Percentiles rank a stretch among this genome's conserved stretches.
These are phyloP conservation scores for Mastomys coucha DNA, from an alignment of 2,113 vertebrate species.

Conservation along the genomic window DNA sequence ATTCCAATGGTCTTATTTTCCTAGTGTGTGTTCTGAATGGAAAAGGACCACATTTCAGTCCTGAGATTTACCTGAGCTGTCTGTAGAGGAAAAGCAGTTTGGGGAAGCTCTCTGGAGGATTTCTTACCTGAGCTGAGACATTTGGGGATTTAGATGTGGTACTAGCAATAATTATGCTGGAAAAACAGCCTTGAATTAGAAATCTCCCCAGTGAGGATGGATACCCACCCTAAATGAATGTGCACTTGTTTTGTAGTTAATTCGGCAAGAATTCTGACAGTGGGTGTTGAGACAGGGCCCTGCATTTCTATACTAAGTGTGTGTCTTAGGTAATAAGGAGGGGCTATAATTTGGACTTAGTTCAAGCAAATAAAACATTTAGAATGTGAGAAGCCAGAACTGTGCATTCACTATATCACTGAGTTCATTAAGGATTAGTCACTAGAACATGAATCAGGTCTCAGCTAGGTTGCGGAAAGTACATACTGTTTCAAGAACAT, in stretches of 20 bases:
- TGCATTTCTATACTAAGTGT: neutral
- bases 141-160: neutral
- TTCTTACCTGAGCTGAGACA: neutral
- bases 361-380: conserved; percentile 15
- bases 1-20: conserved; percentile 22
- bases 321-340: conserved; percentile 22
- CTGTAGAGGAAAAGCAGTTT: neutral
- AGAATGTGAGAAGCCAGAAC: conserved; percentile 11
- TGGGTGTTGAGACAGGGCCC: neutral
- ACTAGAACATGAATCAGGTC: conserved; percentile 44
- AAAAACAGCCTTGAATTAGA: neutral
- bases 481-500: conserved; percentile 69
- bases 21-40: neutral
- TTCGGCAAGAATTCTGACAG: conserved; percentile 44
- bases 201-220: neutral
- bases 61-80: neutral
- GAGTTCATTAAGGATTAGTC: neutral
- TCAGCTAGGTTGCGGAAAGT: conserved; percentile 59
- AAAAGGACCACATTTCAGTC: neutral
- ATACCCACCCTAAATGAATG: neutral
- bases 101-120: neutral
- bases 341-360: conserved; percentile 1
- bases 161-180: conserved; percentile 32
- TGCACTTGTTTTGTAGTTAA: neutral
- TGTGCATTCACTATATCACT: neutral